Base-by-base conservation (phyloP, 2,113 vertebrate genomes). In the Chamaea fasciata region DNA sequence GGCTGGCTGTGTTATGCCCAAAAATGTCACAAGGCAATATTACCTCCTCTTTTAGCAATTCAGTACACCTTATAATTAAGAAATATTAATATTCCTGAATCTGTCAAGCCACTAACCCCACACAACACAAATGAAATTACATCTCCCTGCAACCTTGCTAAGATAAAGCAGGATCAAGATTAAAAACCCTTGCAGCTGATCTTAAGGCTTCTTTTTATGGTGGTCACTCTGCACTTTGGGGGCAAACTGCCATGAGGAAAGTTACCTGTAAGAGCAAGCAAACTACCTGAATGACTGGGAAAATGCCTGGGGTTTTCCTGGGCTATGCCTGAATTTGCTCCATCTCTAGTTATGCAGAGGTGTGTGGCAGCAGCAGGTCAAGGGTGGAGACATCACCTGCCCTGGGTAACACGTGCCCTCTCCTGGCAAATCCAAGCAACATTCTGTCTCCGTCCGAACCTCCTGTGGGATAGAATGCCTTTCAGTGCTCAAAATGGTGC, bases 21-120 rank as follows among this genome's bases (percentile, higher is more conserved):
- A 63, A 47, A 83, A 42, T 90, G 62, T 81, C 89, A 64, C 41
- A 68, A 90, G 63, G 74, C 56, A n/a, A 28, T 89, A 82, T 88
- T 89, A 92, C 63, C 64, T 94, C 75, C 63, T 49, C 73, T 91
- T 97, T 60, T 8, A 64, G 75, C 21, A 95, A 81, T 84, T 92
- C 87, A 80, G 39, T 53, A 56, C 22, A 86, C 84, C 74, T 87
- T 69, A 57, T 94, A 97, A 97, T 96, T 96, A 97, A 94, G 59
- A 94, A 91, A 86, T 89, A 91, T 90, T 92, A 95, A 90, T 63
- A 95, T 67, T 56, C 65, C 65, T 41, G 17, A 84, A 89, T 64
- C 53, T 92, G 37, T 47, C 75, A 83, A 92, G 81, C 53, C 49
- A 73, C 62, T 90, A 94, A 90, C 65, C 44, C 60, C 74, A 83